Conservation (phyloP, 2,888 invertebrate species). For the Gonocerus acuteangulatus region DNA sequence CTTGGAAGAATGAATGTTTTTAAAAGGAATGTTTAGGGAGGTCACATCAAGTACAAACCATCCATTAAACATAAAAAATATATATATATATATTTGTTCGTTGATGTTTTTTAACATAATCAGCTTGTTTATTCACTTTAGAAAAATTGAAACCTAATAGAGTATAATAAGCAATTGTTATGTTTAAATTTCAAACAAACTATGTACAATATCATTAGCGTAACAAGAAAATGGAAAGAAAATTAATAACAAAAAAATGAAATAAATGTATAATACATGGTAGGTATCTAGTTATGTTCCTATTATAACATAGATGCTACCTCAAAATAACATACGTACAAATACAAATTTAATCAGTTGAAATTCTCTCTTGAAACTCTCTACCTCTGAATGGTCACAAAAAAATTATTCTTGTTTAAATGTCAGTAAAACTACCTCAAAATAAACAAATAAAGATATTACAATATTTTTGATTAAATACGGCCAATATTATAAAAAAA, state of each 20-base stretch:
- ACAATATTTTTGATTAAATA: slow-evolving; percentile 1
- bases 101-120: slow-evolving; percentile 34
- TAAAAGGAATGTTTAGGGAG: slow-evolving; percentile 26
- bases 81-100: slow-evolving; percentile 31
- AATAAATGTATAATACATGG: slow-evolving; percentile 9
- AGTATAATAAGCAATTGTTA: slow-evolving; percentile 14
- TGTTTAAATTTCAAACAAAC: slow-evolving; percentile 19
- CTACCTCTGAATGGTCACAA: slow-evolving; percentile 29
- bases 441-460: not conserved
- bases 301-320: slow-evolving; percentile 29
- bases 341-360: slow-evolving; percentile 21
- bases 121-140: slow-evolving; percentile 32
- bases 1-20: slow-evolving; percentile 29
- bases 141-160: slow-evolving; percentile 15
- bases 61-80: slow-evolving; percentile 27
- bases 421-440: not conserved
- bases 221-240: slow-evolving; percentile 29
- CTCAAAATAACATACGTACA: slow-evolving; percentile 24
- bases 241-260: not conserved
- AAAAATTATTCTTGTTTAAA: not conserved
- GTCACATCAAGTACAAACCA: slow-evolving; percentile 36
- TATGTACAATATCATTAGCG: slow-evolving; percentile 33
- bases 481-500: not conserved
- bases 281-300: slow-evolving; percentile 28
- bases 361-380: slow-evolving; percentile 27